Evolutionary conservation across 2,888 invertebrate species (phyloP).

Genomic region (Thera britannica): DNA sequence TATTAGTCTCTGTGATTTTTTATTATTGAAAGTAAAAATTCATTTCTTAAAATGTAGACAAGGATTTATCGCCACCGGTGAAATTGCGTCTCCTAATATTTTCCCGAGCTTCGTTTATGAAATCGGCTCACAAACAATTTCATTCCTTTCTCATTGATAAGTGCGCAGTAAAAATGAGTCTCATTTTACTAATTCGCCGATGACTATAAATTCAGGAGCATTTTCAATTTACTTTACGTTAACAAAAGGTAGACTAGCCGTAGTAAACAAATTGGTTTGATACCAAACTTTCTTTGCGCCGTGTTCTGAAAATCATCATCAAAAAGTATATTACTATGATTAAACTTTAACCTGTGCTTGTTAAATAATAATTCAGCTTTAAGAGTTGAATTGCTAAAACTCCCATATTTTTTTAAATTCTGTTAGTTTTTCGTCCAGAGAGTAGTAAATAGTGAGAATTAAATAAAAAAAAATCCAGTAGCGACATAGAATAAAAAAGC

Average conservation of each 20-base stretch:
- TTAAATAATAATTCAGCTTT: too few species aligned
- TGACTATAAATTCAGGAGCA: not conserved
- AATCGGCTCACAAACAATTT: slow-evolving; percentile 6
- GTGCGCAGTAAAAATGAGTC: slow-evolving; percentile 3
- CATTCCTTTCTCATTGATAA: slow-evolving; percentile 5
- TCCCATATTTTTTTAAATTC: too few species aligned
- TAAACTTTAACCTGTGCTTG: too few species aligned
- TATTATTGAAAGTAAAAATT: not conserved
- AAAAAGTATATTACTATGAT: too few species aligned
- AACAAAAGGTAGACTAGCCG: not conserved
- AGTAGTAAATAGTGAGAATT: too few species aligned
- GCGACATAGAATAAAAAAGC: too few species aligned
- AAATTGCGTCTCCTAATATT: slow-evolving; percentile 6
- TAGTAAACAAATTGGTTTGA: too few species aligned
- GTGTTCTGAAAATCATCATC: too few species aligned
- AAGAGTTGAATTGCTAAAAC: too few species aligned
- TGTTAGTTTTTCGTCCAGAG: too few species aligned
- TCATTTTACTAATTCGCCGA: not conserved
- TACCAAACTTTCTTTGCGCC: too few species aligned
- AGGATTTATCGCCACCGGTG: slow-evolving; percentile 1
- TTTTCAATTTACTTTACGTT: not conserved
- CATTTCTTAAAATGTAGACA: not conserved
- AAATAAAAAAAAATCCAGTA: too few species aligned
- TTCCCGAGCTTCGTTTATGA: not conserved
- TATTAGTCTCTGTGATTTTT: not conserved